Conservation (phyloP, 1,140 invertebrate species). For the Argopecten irradians region DNA sequence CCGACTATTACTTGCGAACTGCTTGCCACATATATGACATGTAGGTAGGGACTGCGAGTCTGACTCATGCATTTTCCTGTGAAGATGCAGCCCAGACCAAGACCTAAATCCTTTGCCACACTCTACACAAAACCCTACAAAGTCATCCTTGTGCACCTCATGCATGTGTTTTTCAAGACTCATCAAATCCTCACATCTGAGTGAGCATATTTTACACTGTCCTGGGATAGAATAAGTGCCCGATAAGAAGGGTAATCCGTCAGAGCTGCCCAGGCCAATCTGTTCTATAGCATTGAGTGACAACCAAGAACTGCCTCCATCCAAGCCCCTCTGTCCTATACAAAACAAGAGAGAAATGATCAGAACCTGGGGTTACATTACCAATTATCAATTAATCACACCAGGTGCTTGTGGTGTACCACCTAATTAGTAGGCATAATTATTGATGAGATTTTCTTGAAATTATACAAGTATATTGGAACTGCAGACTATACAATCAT, state of each 20-base stretch:
- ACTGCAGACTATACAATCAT: no score
- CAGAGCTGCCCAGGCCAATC: neutral
- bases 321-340: neutral
- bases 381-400: neutral
- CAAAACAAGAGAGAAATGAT: slow-evolving; percentile 18
- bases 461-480: no score
- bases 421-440: no score
- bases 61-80: slow-evolving; percentile 33
- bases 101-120: slow-evolving; percentile 50
- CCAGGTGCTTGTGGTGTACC: neutral
- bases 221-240: neutral
- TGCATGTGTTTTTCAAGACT: neutral
- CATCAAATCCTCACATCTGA: neutral
- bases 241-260: neutral
- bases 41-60: neutral
- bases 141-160: neutral
- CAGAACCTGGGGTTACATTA: neutral
- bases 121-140: slow-evolving; percentile 25
- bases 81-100: slow-evolving; percentile 31
- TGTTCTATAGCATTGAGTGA: neutral
- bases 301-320: neutral
- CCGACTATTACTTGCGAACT: slow-evolving; percentile 35
- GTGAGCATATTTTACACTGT: neutral
- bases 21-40: slow-evolving; percentile 41
- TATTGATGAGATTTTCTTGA: no score